phyloP scores from a whole-genome alignment of 2,113 vertebrate genomes.

The Urocynchramus pylzowi region DNA sequence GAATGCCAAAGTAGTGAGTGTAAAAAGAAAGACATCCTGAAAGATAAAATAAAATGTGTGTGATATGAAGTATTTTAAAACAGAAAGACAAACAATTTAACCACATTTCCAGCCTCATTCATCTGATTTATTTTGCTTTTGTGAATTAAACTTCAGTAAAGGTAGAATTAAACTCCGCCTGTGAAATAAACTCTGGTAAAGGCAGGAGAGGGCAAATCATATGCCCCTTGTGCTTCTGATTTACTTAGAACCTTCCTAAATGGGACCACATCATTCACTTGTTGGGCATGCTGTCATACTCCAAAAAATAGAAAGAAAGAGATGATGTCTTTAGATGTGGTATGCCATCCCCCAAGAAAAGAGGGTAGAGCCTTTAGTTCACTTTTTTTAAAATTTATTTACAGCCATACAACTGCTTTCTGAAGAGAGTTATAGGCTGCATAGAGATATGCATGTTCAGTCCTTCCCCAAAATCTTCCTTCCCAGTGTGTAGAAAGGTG shows the following conservation, averaged over 20 bases:
- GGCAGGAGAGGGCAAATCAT: background rate
- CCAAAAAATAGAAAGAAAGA: background rate
- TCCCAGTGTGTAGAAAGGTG: background rate
- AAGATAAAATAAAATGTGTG: constrained; percentile 6
- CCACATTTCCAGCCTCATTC: background rate
- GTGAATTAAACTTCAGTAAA: too few relatives aligned
- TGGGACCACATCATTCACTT: background rate
- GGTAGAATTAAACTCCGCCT: too few relatives aligned
- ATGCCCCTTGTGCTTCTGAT: background rate
- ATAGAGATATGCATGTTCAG: background rate
- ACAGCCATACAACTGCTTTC: background rate
- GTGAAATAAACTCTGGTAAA: background rate
- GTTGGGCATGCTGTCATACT: background rate
- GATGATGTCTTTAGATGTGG: background rate
- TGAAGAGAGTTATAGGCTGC: background rate
- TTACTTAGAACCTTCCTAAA: background rate
- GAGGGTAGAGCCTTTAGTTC: background rate
- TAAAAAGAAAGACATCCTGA: background rate
- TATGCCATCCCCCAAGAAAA: background rate
- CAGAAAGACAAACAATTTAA: constrained; percentile 4
- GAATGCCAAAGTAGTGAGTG: constrained; percentile 24
- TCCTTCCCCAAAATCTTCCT: background rate
- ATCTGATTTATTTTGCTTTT: background rate
- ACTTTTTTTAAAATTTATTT: background rate
- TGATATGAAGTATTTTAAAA: background rate